Base-by-base conservation (phyloP, 2,888 invertebrate species). In the Clitarchus hookeri region DNA sequence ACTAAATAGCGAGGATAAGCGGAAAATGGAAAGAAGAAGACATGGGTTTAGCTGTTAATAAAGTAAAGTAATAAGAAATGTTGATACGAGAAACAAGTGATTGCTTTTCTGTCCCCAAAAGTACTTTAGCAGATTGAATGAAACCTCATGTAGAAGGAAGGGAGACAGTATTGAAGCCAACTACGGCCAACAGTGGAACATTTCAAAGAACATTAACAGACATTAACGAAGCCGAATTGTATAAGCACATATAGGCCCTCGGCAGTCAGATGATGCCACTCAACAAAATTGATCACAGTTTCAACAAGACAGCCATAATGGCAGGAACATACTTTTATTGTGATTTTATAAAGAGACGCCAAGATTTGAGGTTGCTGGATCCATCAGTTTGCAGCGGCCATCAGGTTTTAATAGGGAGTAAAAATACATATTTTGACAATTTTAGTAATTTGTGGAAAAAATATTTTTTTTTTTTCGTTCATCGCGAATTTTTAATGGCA, bases 271-370 rank as follows among this genome's bases (percentile, higher is more conserved):
- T 86, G n/a, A 87, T 87, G 86, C 53, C 86, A 2, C 83, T 88
- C 8, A 87, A 44, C 0, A 85, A 83, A 86, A 86, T 84, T 9
- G 86, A 36, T 36, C 36, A 36, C 36, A 0, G 86, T 36, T 89
- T 89, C 53, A 88, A 87, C 77, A 86, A 86, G 65, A 80, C 85
- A 13, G 87, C 86, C 19, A 26, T n/a, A 80, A 88, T 83, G 27
- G 88, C 89, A n/a, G 89, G 88, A 12, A 88, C 88, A 36, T 1
- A 36, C 36, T 36, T 36, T 83, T 88, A 86, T 26, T 86, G 86
- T 82, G 25, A 44, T 0, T 89, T 89, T 84, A 88, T 87, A 85
- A 25, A 82, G 16, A 48, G 86, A 25, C 85, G 86, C 53, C 85
- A 44, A 16, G 83, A 85, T 12, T 19, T 86, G 78, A n/a, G 48